phyloP scores from a whole-genome alignment of 2,113 vertebrate genomes.

The Ictalurus punctatus region DNA sequence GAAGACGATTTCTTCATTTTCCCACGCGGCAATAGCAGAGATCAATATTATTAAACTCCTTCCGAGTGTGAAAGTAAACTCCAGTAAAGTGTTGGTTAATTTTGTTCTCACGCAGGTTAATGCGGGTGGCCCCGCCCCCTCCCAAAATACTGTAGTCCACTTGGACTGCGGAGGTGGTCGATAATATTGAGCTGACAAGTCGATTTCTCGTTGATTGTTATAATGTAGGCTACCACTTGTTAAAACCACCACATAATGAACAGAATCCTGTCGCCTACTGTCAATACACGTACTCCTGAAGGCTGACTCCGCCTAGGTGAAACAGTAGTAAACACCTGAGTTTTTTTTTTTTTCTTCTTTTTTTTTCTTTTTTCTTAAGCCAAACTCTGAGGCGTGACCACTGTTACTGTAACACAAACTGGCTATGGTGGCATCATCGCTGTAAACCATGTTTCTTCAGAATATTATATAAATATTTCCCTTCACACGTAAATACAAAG shows the following conservation, averaged over 20 bases:
- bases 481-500: not conserved
- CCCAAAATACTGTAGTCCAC: not conserved
- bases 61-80: not conserved
- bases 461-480: not conserved
- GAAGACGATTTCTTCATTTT: slow-evolving; percentile 38
- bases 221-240: not conserved
- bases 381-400: not conserved
- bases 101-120: not conserved
- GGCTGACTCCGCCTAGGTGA: slow-evolving; percentile 23
- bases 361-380: too few species aligned
- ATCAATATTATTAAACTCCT: not conserved
- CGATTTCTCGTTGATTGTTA: not conserved
- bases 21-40: not conserved
- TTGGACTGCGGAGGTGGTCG: not conserved
- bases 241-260: not conserved
- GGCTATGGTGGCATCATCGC: not conserved
- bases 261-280: slow-evolving; percentile 1
- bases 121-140: not conserved
- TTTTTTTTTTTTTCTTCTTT: not conserved
- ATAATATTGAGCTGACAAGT: not conserved
- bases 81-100: not conserved
- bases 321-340: not conserved
- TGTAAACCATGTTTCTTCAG: not conserved
- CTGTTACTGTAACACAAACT: not conserved
- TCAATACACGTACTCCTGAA: slow-evolving; percentile 10